Base-by-base conservation (phyloP, 2,888 invertebrate species). In the Agriotes lineatus region DNA sequence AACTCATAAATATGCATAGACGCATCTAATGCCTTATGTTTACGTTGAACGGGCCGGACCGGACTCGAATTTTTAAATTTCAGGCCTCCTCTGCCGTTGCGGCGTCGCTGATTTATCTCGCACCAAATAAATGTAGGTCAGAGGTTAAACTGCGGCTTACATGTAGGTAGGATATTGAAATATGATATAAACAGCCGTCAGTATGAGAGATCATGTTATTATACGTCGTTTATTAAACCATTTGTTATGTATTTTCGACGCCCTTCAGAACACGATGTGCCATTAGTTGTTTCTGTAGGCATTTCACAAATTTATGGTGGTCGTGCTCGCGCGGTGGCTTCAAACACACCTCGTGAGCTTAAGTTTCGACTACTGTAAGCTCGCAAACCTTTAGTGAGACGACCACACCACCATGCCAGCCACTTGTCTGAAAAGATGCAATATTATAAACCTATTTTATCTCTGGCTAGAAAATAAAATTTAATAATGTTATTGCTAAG, bases 231-330 rank as follows among this genome's bases (percentile, higher is more conserved):
- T 77, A 76, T 77, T 74, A 73, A 76, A 74, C 74, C 75, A 75
- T 77, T 74, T 73, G 75, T 76, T 75, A 75, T 73, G 72, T 74
- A 75, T 76, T 77, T 76, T 74, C 74, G 74, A 76, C 75, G 75
- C 75, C 74, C 72, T 72, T 73, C 75, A 72, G 67, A 71, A 69
- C 61, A 54, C 66, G 54, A 69, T 70, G 71, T 67, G 69, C 76
- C 72, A 76, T 76, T 72, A 76, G 73, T 65, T 69, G 69, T 75
- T 72, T 70, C 76, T 75, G 70, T 70, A 72, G 75, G 73, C 76
- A 72, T 74, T 74, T 71, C 56, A 71, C 68, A 73, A 75, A 75
- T 75, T 75, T 75, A 75, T 75, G 73, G 63, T 57, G 70, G 63
- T 71, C 71, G 69, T 72, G 72, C 61, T 58, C 60, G 62, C 14